These are phyloP conservation scores for zebrafish (Danio rerio) DNA, from an alignment of 2,113 vertebrate species.

Conservation along the genomic window GRCz12tu NC_133196.1:24619001-24619500, in stretches of 20 bases:
- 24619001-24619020: conserved; percentile 50
- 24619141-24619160: too few relatives aligned
- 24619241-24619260: conserved; percentile 36
- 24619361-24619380: conserved; percentile 41
- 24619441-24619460: conserved; percentile 39
- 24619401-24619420: conserved; percentile 32
- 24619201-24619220: conserved; percentile 1
- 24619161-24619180: too few relatives aligned
- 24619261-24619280: conserved; percentile 37
- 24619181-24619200: too few relatives aligned
- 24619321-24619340: conserved; percentile 68
- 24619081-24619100: conserved; percentile 28
- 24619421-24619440: conserved; percentile 39
- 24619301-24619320: conserved; percentile 62
- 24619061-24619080: conserved; percentile 11
- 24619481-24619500: not conserved
- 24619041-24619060: conserved; percentile 52
- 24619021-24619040: conserved; percentile 63
- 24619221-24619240: too few relatives aligned
- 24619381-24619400: conserved; percentile 35
- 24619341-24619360: conserved; percentile 65
- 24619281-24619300: not conserved
- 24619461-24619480: conserved; percentile 45
- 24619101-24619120: conserved; percentile 49
- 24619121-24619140: conserved; percentile 60